phyloP scores from a whole-genome alignment of 2,888 invertebrate species.

The Argynnis bischoffii region DNA sequence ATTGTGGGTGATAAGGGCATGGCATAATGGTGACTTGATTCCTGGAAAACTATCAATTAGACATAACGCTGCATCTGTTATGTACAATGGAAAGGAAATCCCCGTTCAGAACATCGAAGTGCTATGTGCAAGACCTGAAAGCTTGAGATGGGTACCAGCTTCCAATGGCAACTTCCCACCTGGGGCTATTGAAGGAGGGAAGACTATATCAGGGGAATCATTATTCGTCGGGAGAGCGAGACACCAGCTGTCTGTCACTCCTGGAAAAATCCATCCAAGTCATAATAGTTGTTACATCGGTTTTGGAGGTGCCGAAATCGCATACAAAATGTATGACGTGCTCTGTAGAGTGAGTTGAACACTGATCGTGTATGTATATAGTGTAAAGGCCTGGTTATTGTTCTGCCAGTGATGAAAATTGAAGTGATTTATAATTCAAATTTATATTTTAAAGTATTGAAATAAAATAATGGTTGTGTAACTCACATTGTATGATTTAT shows the following conservation, averaged over 20 bases:
- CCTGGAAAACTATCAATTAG: slow-evolving; percentile 76
- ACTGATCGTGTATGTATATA: slow-evolving; percentile 5
- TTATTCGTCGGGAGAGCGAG: slow-evolving; percentile 81
- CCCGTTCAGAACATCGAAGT: slow-evolving; percentile 75
- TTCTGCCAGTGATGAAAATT: not conserved
- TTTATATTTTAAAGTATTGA: not conserved
- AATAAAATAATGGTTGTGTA: slow-evolving; percentile 12
- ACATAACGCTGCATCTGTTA: slow-evolving; percentile 68
- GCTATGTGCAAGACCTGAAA: slow-evolving; percentile 62
- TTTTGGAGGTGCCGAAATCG: slow-evolving; percentile 68
- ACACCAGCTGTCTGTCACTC: slow-evolving; percentile 81
- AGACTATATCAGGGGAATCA: slow-evolving; percentile 71
- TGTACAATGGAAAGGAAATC: slow-evolving; percentile 69
- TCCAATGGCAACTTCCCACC: slow-evolving; percentile 79
- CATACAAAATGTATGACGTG: slow-evolving; percentile 72
- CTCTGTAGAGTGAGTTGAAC: slow-evolving; percentile 64
- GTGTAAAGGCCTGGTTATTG: not conserved
- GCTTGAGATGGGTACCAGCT: slow-evolving; percentile 78
- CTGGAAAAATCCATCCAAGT: slow-evolving; percentile 80
- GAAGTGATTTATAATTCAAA: not conserved
- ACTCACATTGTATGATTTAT: slow-evolving; percentile 2
- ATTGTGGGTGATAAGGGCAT: slow-evolving; percentile 73
- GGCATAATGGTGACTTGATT: slow-evolving; percentile 72
- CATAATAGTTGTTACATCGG: slow-evolving; percentile 70
- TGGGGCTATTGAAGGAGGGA: slow-evolving; percentile 80